Percentiles rank a stretch among this genome's conserved stretches.
phyloP scores from a whole-genome alignment of 1,140 invertebrate genomes.

The Grapholita molesta region DNA sequence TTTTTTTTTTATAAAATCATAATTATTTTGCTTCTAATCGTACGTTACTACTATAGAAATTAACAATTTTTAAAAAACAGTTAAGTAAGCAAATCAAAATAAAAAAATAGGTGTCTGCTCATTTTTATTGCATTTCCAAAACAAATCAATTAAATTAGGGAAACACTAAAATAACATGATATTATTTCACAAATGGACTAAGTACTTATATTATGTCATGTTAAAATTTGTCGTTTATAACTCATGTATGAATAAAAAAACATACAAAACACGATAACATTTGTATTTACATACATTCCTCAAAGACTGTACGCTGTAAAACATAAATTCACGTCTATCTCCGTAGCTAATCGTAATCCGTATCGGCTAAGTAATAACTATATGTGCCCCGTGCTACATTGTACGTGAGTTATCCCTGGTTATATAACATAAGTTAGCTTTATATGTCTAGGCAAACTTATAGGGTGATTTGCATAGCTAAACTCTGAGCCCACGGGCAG shows the following conservation, averaged over 20 bases:
- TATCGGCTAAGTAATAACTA: background rate
- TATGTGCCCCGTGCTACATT: background rate
- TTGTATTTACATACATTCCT: background rate
- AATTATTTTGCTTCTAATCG: no score
- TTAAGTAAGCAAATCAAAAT: no score
- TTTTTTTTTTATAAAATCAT: no score
- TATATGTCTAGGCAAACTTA: conserved; percentile 2
- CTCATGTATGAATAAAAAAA: background rate
- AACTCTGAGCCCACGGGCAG: background rate
- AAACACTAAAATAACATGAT: no score
- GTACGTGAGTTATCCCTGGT: background rate
- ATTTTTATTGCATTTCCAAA: no score
- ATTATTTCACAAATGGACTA: no score
- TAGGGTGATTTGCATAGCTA: background rate
- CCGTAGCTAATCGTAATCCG: background rate
- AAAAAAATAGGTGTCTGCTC: no score
- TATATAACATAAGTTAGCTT: background rate
- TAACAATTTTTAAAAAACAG: no score
- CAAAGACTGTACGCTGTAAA: background rate
- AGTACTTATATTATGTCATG: no score
- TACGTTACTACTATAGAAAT: no score
- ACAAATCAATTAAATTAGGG: no score
- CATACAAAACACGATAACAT: background rate
- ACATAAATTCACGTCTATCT: background rate
- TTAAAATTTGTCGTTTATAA: no score